Percentiles rank a stretch among this genome's conserved stretches.
These are phyloP conservation scores for Exaiptasia diaphana DNA, from an alignment of 64 coral and sea anemone species.

Conservation along the genomic window DNA sequence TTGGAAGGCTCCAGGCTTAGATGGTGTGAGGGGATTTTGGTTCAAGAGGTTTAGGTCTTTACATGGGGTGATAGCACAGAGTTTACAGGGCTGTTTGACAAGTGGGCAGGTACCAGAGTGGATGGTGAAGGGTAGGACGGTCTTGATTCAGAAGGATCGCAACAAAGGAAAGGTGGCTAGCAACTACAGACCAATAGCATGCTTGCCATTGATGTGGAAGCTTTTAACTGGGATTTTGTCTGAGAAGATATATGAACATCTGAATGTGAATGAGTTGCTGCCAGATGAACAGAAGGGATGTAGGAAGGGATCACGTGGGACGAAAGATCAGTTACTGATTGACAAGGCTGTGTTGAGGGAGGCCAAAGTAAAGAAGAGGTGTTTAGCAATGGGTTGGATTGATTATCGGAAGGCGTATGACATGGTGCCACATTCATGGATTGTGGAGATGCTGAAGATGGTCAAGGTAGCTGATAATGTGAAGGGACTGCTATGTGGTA, in stretches of 20 bases:
- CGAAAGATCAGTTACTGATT: conserved; percentile 61
- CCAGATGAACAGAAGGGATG: conserved; percentile 56
- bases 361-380: conserved; percentile 18
- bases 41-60: conserved; percentile 40
- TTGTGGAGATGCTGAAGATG: conserved; percentile 47
- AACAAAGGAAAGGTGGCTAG: conserved; percentile 20
- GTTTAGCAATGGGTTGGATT: conserved; percentile 62
- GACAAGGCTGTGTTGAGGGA: conserved; percentile 50
- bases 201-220: conserved; percentile 65
- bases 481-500: conserved; percentile 18
- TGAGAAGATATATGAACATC: conserved; percentile 42
- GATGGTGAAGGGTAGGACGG: conserved; percentile 42
- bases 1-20: too few species aligned
- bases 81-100: conserved; percentile 30
- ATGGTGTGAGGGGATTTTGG: conserved; percentile 44
- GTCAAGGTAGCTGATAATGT: conserved; percentile 38
- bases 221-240: conserved; percentile 48
- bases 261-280: conserved; percentile 32
- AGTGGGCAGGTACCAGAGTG: conserved; percentile 43
- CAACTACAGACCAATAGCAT: conserved; percentile 62
- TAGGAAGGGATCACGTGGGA: conserved; percentile 44
- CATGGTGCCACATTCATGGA: conserved; percentile 59
- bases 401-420: conserved; percentile 46
- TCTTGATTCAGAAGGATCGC: conserved; percentile 38
- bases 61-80: conserved; percentile 15